A percentile compares a stretch with the other conserved stretches of the same genome.
phyloP scores from a whole-genome alignment of 2,888 invertebrate genomes.

The Nymphalis urticae region DNA sequence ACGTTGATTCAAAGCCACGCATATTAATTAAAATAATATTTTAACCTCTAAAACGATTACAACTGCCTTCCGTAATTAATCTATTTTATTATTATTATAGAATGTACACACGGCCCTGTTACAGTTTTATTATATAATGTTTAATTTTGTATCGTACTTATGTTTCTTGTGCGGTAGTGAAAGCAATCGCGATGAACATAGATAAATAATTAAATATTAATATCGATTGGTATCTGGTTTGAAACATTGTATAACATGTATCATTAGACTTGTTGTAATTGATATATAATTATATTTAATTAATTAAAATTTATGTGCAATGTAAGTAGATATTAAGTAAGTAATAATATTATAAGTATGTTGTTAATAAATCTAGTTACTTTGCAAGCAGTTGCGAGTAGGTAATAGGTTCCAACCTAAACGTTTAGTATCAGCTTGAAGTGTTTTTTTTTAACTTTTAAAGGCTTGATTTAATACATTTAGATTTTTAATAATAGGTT shows the following conservation, averaged over 20 bases:
- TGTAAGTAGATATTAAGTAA: not conserved
- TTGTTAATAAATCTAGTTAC: no score
- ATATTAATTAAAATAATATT: no score
- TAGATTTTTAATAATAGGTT: no score
- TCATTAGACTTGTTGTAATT: not conserved
- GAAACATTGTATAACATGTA: constrained; percentile 5
- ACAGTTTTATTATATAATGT: not conserved
- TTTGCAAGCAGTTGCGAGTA: no score
- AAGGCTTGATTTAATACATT: no score
- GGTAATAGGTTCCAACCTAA: no score
- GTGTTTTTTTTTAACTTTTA: no score
- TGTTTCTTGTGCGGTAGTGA: not conserved
- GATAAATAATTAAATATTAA: constrained; percentile 8
- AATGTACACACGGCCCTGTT: not conserved
- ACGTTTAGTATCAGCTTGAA: no score
- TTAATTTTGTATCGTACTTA: not conserved
- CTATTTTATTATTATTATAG: not conserved
- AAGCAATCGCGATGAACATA: not conserved
- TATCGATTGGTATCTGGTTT: constrained; percentile 3
- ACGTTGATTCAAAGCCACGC: no score
- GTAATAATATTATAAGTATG: not conserved
- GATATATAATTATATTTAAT: constrained; percentile 1
- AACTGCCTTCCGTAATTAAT: no score
- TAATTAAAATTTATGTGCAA: not conserved
- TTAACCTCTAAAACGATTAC: no score